Percentiles rank a stretch among this genome's conserved stretches.
phyloP scores from a whole-genome alignment of 2,888 invertebrate genomes.

The Ormyrus thymus region DNA sequence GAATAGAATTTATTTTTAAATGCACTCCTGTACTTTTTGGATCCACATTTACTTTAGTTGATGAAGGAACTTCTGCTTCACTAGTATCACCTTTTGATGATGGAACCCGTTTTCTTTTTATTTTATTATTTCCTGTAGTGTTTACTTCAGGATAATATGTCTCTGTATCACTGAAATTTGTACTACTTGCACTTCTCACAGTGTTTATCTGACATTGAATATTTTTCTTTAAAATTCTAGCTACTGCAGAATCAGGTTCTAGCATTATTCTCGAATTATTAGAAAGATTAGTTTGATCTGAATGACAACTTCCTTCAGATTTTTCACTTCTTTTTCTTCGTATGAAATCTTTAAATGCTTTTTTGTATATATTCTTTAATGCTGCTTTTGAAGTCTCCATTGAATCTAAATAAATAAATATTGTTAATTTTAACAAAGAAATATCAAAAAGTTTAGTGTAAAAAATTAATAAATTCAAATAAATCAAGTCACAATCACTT shows the following conservation, averaged over 20 bases:
- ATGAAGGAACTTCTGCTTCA: conserved; percentile 41
- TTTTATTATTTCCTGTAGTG: conserved; percentile 10
- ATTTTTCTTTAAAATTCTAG: conserved; percentile 50
- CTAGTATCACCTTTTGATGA: conserved; percentile 34
- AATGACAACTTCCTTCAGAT: background rate
- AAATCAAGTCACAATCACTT: background rate
- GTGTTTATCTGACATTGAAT: background rate
- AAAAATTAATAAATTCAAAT: background rate
- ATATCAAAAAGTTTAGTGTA: background rate
- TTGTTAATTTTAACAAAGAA: background rate
- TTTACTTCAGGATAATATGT: background rate
- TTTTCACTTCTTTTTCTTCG: conserved; percentile 15
- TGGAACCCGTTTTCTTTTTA: conserved; percentile 38
- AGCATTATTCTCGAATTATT: conserved; percentile 47
- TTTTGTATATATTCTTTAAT: conserved; percentile 44
- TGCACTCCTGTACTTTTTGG: conserved; percentile 24
- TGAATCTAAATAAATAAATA: conserved; percentile 37
- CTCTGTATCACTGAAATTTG: conserved; percentile 17
- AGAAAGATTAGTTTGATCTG: background rate
- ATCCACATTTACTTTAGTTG: conserved; percentile 44
- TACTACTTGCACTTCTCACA: conserved; percentile 1
- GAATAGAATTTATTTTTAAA: conserved; percentile 39
- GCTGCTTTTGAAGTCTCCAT: conserved; percentile 28
- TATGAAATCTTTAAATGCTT: conserved; percentile 34
- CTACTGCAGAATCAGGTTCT: conserved; percentile 54